Base-by-base conservation (phyloP, 2,797 vertebrate species). In the Lacerta agilis region DNA sequence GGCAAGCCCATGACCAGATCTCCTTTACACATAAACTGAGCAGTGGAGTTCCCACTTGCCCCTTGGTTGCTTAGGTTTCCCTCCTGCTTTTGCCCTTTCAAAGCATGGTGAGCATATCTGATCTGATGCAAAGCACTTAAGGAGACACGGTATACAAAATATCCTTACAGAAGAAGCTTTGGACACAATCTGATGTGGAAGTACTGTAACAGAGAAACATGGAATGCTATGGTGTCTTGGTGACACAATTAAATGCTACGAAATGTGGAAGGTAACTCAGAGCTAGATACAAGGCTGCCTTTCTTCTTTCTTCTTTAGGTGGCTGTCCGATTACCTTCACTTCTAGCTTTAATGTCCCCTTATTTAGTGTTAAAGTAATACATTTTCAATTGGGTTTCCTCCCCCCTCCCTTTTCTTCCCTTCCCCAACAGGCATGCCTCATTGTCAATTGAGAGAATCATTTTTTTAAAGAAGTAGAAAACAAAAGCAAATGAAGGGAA, bases 391-490 rank as follows among this genome's bases (percentile, higher is more conserved):
- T 55, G 13, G 49, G 49, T 55, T 55, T 55, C 49, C 49, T 15
- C 13, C 49, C 13, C 87, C 92, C 20, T 17, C 0, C 4, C 17
- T 83, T 93, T 27, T 3, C 23, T 10, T 33, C 79, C 58, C 67
- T 8, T 94, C 87, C 81, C 55, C 88, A 88, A 85, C 87, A 89
- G 1, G 18, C 75, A 87, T 69, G 55, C 83, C 89, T 82, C 88
- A 87, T 2, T 67, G 45, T 17, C 93, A 95, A 95, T 43, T 90
- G 89, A 93, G 87, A 91, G 75, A 95, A 94, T 71, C 79, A 90
- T 96, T 96, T 93, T 81, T 27, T 1, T 4, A 33, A 9, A 2
- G 5, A 61, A 3, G 27, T 64, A 2, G 1, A 67, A 82, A 76
- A 27, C 49, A 6, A n/a, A 55, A 49, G 18, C 29, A 96, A 91